Conservation (phyloP, 2,113 vertebrate species). For the Cricetomys ansorgei region DNA sequence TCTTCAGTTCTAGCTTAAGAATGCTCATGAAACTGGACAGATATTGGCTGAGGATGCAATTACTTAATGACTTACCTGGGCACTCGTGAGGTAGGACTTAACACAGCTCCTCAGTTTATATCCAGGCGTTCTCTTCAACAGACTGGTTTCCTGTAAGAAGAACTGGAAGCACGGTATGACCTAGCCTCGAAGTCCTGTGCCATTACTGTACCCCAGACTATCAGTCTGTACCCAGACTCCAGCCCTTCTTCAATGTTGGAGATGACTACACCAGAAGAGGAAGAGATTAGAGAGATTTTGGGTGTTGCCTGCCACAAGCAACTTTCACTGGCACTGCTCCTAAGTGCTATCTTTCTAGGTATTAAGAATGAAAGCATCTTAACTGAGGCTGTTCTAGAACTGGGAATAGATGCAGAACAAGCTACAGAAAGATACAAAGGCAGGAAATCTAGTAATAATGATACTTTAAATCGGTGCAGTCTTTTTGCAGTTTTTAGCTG, state of each 20-base stretch:
- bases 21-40: neutral
- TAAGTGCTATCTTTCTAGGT: neutral
- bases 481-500: slow-evolving; percentile 48
- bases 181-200: neutral
- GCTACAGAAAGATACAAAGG: slow-evolving; percentile 14
- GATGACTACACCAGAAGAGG: neutral
- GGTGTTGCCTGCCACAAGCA: neutral
- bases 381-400: neutral
- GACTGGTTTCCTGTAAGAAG: neutral
- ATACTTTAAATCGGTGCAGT: slow-evolving; percentile 30
- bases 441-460: slow-evolving; percentile 38
- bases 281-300: neutral
- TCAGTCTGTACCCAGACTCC: neutral
- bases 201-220: neutral
- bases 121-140: neutral
- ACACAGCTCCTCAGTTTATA: neutral
- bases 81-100: neutral
- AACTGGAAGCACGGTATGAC: neutral
- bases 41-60: neutral
- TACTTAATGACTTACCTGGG: neutral
- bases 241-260: neutral
- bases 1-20: neutral
- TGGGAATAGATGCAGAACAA: slow-evolving; percentile 38
- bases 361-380: neutral
- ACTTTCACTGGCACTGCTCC: neutral